Evolutionary conservation across 2,888 invertebrate genomes (phyloP).

Genomic region (Odontocolon sp.): DNA sequence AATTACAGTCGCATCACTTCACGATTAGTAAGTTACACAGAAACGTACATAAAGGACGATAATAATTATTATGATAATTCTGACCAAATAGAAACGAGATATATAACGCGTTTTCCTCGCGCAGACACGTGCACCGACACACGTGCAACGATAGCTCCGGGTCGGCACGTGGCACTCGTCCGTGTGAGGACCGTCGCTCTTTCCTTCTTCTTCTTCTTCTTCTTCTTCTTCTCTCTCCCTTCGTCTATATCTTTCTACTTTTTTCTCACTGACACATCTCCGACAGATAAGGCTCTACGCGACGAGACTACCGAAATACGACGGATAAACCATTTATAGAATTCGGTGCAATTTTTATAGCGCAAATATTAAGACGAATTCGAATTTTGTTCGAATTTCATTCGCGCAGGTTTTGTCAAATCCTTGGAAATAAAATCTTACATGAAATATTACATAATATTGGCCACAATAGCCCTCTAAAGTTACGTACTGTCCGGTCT

Average conservation of each 20-base stretch:
- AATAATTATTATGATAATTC: no score
- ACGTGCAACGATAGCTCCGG: slow-evolving; percentile 58
- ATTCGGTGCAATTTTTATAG: not conserved
- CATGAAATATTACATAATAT: no score
- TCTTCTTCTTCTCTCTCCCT: not conserved
- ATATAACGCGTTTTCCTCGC: slow-evolving; percentile 31
- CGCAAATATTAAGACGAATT: not conserved
- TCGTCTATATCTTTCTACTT: not conserved
- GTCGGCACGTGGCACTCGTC: slow-evolving; percentile 56
- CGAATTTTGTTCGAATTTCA: no score
- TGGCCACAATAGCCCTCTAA: no score
- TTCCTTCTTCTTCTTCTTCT: slow-evolving; percentile 12
- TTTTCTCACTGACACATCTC: not conserved
- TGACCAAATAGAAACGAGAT: no score
- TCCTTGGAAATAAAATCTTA: no score
- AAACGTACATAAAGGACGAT: no score
- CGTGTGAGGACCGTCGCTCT: slow-evolving; percentile 50
- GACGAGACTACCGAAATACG: not conserved
- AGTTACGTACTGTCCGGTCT: no score
- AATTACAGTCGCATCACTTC: no score
- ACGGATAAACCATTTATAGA: slow-evolving; percentile 3
- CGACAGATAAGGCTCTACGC: not conserved
- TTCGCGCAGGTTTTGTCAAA: no score
- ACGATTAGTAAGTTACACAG: no score
- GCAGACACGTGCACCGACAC: slow-evolving; percentile 74